Base-by-base conservation (phyloP, 2,797 vertebrate species). In the Myiotriccus ornatus region DNA sequence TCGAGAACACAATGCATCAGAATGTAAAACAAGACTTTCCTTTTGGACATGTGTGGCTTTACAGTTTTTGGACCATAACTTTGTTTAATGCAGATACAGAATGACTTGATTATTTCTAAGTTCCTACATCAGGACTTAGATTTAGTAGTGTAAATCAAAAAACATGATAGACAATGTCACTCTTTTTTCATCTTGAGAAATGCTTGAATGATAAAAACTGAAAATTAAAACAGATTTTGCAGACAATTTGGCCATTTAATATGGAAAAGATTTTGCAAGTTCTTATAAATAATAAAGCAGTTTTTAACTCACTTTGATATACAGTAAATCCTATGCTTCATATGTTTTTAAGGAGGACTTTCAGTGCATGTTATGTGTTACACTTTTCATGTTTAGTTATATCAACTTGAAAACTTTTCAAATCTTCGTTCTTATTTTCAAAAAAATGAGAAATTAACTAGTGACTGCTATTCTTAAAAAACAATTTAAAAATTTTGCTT, bases 131-230 rank as follows among this genome's bases (percentile, higher is more conserved):
- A 68, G 6, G 41, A 11, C 17, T 60, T 75, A 67, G 34, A 39
- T 67, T 63, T 77, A 80, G 24, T 63, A 25, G 10, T 34, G 12
- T 44, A 34, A 70, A 77, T 86, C 21, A 49, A 49, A 85, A 59
- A 77, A 47, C 5, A 1, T 27, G 32, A 6, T 39, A 32, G 46
- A 28, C 0, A 59, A 0, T 32, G 35, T 7, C 0, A 1, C 7
- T 63, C 44, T 15, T 34, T 1, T 69, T 89, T 77, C 4, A 35
- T 92, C 76, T 87, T 74, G 22, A 86, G 62, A 73, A 91, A 47
- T 39, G 43, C 10, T 50, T 76, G 14, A 76, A 27, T 57, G 20
- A 16, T 32, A 34, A 6, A 43, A 86, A 34, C 20, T 41, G 53
- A 71, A 82, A 81, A 55, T 59, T 28, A 63, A 52, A 71, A 47